phyloP scores from a whole-genome alignment of 1,140 invertebrate genomes.

The Lethrus apterus region DNA sequence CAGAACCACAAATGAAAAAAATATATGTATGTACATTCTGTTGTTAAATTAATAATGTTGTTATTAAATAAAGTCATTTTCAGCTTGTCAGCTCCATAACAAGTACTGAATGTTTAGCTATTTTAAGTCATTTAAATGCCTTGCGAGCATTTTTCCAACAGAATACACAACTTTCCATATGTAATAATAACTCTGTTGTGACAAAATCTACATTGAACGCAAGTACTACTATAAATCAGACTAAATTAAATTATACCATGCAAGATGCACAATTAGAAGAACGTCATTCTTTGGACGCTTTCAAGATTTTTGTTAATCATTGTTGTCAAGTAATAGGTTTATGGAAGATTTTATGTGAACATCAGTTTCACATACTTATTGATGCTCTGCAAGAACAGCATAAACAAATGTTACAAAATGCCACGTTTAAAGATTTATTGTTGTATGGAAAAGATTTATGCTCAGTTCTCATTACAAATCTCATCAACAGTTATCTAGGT shows the following conservation, averaged over 20 bases:
- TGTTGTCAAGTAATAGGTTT: slow-evolving; percentile 84
- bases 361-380: slow-evolving; percentile 83
- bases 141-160: slow-evolving; percentile 57
- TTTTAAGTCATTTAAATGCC: slow-evolving; percentile 54
- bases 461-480: slow-evolving; percentile 61
- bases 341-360: slow-evolving; percentile 90
- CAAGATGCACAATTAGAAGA: slow-evolving; percentile 44
- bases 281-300: slow-evolving; percentile 67
- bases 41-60: not conserved
- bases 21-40: slow-evolving; percentile 45
- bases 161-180: slow-evolving; percentile 47
- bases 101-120: slow-evolving; percentile 50
- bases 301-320: slow-evolving; percentile 71
- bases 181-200: not conserved
- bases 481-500: slow-evolving; percentile 82
- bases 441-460: slow-evolving; percentile 77
- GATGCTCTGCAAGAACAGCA: slow-evolving; percentile 53
- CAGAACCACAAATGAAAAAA: slow-evolving; percentile 49
- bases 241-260: slow-evolving; percentile 25
- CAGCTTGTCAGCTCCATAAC: slow-evolving; percentile 46
- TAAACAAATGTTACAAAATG: slow-evolving; percentile 50
- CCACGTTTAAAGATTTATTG: slow-evolving; percentile 68
- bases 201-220: slow-evolving; percentile 8
- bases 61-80: slow-evolving; percentile 14
- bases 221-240: slow-evolving; percentile 11